Percentiles rank a stretch among this genome's conserved stretches.
Conservation (phyloP, 2,113 vertebrate species). For the Salvelinus namaycush region DNA sequence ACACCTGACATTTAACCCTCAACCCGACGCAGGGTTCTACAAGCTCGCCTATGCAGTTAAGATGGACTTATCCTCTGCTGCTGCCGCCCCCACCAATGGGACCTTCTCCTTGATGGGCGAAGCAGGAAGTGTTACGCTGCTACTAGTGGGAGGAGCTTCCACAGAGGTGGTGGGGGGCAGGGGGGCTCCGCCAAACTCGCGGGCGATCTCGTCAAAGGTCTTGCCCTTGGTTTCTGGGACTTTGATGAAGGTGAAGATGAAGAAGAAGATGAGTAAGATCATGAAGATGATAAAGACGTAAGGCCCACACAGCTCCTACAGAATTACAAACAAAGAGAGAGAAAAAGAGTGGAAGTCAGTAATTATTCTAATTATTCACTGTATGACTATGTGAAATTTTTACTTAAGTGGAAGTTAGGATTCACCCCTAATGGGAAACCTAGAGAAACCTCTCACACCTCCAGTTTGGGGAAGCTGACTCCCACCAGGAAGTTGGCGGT, state of each 20-base stretch:
- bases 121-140: conserved; percentile 42
- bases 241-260: conserved; percentile 91
- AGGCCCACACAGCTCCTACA: conserved; percentile 74
- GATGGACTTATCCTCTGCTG: conserved; percentile 42
- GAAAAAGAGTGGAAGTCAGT: not conserved
- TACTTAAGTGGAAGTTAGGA: too few species aligned
- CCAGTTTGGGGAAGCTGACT: conserved; percentile 88
- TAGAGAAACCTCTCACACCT: conserved; percentile 59
- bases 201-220: conserved; percentile 93
- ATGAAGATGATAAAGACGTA: conserved; percentile 93
- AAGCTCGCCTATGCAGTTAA: conserved; percentile 40
- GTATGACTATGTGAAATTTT: not conserved
- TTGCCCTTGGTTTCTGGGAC: conserved; percentile 93
- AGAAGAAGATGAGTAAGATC: conserved; percentile 83
- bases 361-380: not conserved
- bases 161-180: conserved; percentile 16
- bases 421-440: not conserved
- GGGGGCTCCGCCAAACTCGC: conserved; percentile 62
- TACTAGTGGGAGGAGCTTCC: conserved; percentile 48
- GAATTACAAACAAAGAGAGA: not conserved
- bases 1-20: not conserved
- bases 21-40: conserved; percentile 26
- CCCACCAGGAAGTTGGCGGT: conserved; percentile 95
- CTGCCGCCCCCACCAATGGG: conserved; percentile 60
- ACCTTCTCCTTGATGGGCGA: conserved; percentile 70